A percentile compares a stretch with the other conserved stretches of the same genome.
These are phyloP conservation scores for Amphipyra berbera DNA, from an alignment of 2,888 invertebrate species.

Conservation along the genomic window DNA sequence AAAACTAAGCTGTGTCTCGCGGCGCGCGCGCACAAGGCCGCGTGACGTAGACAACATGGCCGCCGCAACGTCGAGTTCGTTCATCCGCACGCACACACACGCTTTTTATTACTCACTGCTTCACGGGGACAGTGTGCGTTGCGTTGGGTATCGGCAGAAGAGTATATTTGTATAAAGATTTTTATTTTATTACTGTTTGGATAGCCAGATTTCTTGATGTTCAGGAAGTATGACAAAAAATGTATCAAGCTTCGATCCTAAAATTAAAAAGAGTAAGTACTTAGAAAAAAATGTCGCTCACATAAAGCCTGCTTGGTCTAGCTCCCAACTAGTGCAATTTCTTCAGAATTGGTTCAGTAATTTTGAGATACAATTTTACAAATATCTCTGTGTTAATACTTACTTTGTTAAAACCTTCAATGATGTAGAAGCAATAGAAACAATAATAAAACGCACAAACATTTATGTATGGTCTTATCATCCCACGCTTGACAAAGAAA, in stretches of 20 bases:
- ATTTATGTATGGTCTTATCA: conserved; percentile 27
- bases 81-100: conserved; percentile 55
- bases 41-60: conserved; percentile 59
- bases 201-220: not conserved
- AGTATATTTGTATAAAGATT: conserved; percentile 7
- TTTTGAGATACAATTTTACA: too few species aligned
- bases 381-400: not conserved
- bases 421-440: not conserved
- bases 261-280: too few species aligned
- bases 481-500: conserved; percentile 34
- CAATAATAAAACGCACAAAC: conserved; percentile 2
- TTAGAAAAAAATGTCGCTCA: too few species aligned
- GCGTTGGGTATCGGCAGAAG: conserved; percentile 27
- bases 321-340: too few species aligned
- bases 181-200: conserved; percentile 20
- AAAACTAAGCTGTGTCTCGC: conserved; percentile 45
- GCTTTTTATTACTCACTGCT: conserved; percentile 34
- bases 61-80: conserved; percentile 53
- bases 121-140: conserved; percentile 41
- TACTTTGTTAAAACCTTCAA: not conserved
- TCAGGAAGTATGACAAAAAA: too few species aligned
- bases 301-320: too few species aligned
- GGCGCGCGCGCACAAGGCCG: conserved; percentile 57
- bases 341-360: too few species aligned
- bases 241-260: too few species aligned